Conservation (phyloP, 2,113 vertebrate genomes). For the Baryphthengus martii region DNA sequence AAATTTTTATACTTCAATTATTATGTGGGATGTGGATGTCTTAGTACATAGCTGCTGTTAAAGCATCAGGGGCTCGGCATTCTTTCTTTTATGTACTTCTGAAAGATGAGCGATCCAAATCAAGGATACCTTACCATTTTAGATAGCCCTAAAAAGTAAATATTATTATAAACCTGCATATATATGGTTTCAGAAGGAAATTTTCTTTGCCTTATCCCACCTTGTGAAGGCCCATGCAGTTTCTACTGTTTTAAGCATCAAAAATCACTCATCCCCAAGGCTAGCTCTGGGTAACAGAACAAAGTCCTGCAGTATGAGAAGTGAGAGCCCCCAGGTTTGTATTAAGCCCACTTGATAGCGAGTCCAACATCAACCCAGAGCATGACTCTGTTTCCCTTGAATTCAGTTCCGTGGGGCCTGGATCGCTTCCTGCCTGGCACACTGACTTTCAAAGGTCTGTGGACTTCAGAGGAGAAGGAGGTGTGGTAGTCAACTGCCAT, state of each 20-base stretch:
- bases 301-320: not conserved
- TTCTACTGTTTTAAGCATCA: not conserved
- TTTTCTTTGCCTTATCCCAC: not conserved
- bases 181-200: not conserved
- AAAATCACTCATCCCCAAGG: not conserved
- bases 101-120: not conserved
- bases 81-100: not conserved
- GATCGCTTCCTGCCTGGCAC: not conserved
- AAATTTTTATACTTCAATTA: conserved; percentile 21
- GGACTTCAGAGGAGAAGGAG: not conserved
- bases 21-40: not conserved
- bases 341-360: rapidly evolving
- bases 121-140: not conserved
- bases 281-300: not conserved
- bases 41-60: not conserved
- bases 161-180: not conserved
- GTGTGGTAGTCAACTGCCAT: not conserved
- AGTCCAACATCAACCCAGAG: not conserved
- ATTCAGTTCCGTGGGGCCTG: not conserved
- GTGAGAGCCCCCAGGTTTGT: not conserved
- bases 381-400: not conserved
- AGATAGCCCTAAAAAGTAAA: not conserved
- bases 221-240: not conserved
- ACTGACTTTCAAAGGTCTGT: not conserved
- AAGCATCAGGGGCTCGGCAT: not conserved